These are phyloP conservation scores for Eulemur rubriventer DNA, from an alignment of 2,797 vertebrate species.

Conservation along the genomic window DNA sequence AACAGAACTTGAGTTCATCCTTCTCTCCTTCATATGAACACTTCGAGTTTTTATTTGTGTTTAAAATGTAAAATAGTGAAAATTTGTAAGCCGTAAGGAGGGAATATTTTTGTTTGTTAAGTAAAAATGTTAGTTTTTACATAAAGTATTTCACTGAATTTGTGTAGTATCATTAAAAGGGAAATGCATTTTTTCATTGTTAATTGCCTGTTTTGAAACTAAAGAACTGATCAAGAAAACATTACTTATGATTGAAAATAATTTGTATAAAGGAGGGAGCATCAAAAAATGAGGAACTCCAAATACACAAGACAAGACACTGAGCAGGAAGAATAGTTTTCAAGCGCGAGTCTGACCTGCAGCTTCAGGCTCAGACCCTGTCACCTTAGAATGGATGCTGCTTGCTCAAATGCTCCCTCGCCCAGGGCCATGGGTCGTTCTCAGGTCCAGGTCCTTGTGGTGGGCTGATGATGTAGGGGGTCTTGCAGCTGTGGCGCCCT, in stretches of 20 bases:
- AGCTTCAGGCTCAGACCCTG: not conserved
- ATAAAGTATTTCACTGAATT: not conserved
- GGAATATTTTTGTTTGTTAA: not conserved
- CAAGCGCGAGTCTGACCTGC: not conserved
- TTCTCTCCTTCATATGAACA: not conserved
- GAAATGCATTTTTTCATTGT: not conserved
- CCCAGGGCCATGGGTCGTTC: not conserved
- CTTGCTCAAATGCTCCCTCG: not conserved
- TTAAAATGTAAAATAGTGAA: not conserved
- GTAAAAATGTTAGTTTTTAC: not conserved
- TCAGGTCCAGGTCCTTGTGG: not conserved
- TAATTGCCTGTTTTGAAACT: not conserved
- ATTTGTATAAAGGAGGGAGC: not conserved
- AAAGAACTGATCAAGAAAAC: not conserved
- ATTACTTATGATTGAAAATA: not conserved
- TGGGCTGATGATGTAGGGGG: accelerated
- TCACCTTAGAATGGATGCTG: too few species aligned
- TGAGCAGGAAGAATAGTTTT: not conserved
- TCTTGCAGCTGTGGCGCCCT: not conserved
- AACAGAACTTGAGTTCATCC: not conserved
- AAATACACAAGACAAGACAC: not conserved
- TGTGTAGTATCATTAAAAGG: not conserved
- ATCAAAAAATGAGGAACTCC: not conserved
- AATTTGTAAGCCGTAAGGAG: not conserved
- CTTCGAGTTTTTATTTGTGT: not conserved